Evolutionary conservation across 2,797 vertebrate genomes (phyloP), one percentile per base, ranked within the genome.

Genomic region (Apogon hyalosoma): DNA sequence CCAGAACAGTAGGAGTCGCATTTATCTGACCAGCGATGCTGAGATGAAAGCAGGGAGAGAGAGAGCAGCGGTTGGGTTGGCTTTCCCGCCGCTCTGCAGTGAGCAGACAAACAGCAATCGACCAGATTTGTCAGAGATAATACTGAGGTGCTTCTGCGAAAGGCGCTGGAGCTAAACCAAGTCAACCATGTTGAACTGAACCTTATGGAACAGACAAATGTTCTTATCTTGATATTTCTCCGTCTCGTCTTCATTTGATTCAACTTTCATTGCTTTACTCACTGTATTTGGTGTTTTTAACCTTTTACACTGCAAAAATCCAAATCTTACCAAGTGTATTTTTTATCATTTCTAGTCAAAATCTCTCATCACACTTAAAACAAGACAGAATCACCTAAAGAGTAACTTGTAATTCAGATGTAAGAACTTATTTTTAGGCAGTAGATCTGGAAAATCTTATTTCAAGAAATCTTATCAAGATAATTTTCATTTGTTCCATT

Each of bases 1-100:
- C 65, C 42, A 38, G 61, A 85, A 69, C 75, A 77, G 85, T 69
- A 40, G 76, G 69, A 68, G 75, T 48, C 75, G 71, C 59, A 63
- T 86, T 79, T 60, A 76, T 9, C 48, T 55, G 24, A 73, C 45
- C 77, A 63, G 67, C 16, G 69, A 69, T 67, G 84, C 75, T 69
- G 79, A 77, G 73, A 86, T 85, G 70, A 87, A 83, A 84, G 79
- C 63, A 24, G n/a, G n/a, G n/a, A n/a, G 54, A 63, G 67, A 49
- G 55, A 39, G 24, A 6, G 18, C 11, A 55, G 75, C 50, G 24
- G 58, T 48, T 46, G 11, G 31, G 28, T 41, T 57, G 63, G 47
- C 60, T 71, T 75, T 76, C 54, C 57, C 12, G 33, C 74, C 60
- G 71, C 64, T 63, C 57, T 21, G 72, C 15, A 0, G 47, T 43